Evolutionary conservation across 1,140 invertebrate genomes (phyloP), one percentile per base, ranked within the genome.

Genomic region (Chionoecetes opilio): DNA sequence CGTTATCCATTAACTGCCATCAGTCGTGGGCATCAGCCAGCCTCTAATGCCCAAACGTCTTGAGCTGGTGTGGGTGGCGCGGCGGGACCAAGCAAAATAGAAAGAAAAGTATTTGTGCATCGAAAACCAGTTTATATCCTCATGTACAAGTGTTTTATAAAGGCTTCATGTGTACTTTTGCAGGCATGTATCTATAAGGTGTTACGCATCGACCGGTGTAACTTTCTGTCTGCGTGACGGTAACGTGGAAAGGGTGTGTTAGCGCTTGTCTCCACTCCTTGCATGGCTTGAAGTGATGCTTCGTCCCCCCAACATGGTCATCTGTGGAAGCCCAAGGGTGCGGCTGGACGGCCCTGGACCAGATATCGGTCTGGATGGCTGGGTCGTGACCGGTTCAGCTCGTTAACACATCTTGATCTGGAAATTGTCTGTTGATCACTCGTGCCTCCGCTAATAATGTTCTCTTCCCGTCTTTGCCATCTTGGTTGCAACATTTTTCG

Each of bases 391-490:
- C 29, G 38, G 37, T 0, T 26, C n/a, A 8, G 32, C 88, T 91
- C 93, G 93, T 94, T 91, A 94, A 75, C 35, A 94, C 93, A 91
- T 91, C 89, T 91, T 91, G 93, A 91, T 94, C 31, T 38, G n/a
- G 88, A 86, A 86, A 91, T 91, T 86, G 75, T 86, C 75, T 63
- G 89, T 85, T 41, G 26, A 85, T 85, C 93, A 46, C 88, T 91
- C 84, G 88, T 63, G 46, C 93, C 32, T 75, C 32, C 53, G 89
- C 93, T 91, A 91, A 63, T 94, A 91, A 84, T 94, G 38, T 34
- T 82, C 89, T 85, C 89, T 41, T 38, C 17, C 63, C 75, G 38
- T 34, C 37, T 91, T 41, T 85, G 31, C 31, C 21, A 8, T n/a
- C 1, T 37, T 2, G 32, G 29, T 87, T 26, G 63, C 63, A 26